Base-by-base conservation (phyloP, 2,113 vertebrate species). In the Platichthys stellatus region DNA sequence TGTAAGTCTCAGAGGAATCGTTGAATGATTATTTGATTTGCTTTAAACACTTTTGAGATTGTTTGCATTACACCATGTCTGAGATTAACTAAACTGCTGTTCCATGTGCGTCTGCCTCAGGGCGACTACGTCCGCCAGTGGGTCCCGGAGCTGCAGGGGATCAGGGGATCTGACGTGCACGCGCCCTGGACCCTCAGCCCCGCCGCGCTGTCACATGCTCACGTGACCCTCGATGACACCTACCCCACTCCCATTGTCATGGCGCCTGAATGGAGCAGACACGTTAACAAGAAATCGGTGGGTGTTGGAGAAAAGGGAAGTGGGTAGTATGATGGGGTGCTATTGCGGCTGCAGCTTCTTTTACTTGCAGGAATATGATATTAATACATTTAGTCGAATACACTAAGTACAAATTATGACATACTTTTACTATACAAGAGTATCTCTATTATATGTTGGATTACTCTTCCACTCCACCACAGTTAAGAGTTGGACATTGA, bases 121-220 rank as follows among this genome's bases (percentile, higher is more conserved):
- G 95, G 95, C 1, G 94, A 96, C 63, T 96, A 95, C 0, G 53
- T 95, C 35, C 80, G 92, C 1, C 92, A 84, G 24, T 96, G 95
- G 95, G 62, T 96, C 54, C 95, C 94, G 54, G 95, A 96, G 73
- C 88, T 96, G 51, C 90, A 78, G 74, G 83, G 80, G 15, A 72
- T 96, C 74, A 87, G 80, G 66, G 94, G 94, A 53, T 82, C 84
- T 53, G 94, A 93, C 2, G 84, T 93, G 12, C 95, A 96, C 88
- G 86, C 85, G 2, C 96, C 95, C 0, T 96, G 95, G 95, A 90
- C 90, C 6, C 92, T 96, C 64, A 94, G 81, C 83, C 68, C 69
- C 0, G 86, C 91, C 2, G 65, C 91, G 0, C 86, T 96, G 60
- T 89, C 90, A 2, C 91, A 91, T 2, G 91, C 91, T 0, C 77